phyloP scores from a whole-genome alignment of 2,113 vertebrate genomes.

The Ovibos moschatus region DNA sequence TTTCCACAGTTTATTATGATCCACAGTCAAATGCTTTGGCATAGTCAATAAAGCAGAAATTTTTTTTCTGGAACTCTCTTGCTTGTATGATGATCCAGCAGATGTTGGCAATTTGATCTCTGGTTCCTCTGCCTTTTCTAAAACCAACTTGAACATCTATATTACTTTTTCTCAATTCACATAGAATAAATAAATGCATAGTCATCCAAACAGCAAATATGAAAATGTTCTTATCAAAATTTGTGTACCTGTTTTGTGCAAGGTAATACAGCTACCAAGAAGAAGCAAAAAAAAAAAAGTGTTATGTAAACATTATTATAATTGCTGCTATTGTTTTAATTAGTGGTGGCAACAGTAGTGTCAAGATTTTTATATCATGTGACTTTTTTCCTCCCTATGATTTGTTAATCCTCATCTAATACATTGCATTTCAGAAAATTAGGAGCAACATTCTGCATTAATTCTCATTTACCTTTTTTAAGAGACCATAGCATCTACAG shows the following conservation, averaged over 20 bases:
- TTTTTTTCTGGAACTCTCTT: too few relatives aligned
- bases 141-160: too few relatives aligned
- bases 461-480: not conserved
- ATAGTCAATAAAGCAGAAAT: too few relatives aligned
- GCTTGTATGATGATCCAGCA: fast-evolving
- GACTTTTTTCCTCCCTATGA: not conserved
- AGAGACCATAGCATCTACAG: not conserved
- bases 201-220: not conserved
- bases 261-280: fast-evolving
- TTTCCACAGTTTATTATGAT: too few relatives aligned
- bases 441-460: not conserved
- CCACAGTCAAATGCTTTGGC: too few relatives aligned
- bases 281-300: not conserved
- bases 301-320: not conserved
- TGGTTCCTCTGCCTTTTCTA: too few relatives aligned
- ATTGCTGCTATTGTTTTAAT: not conserved
- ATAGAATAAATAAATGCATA: not conserved
- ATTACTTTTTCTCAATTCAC: not conserved
- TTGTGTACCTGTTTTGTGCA: not conserved
- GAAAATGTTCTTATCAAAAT: not conserved
- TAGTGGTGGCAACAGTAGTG: not conserved
- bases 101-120: too few relatives aligned
- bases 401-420: not conserved
- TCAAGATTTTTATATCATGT: not conserved
- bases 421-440: not conserved